Base-by-base conservation (phyloP, 2,888 invertebrate species). In the Parnassius orleans region DNA sequence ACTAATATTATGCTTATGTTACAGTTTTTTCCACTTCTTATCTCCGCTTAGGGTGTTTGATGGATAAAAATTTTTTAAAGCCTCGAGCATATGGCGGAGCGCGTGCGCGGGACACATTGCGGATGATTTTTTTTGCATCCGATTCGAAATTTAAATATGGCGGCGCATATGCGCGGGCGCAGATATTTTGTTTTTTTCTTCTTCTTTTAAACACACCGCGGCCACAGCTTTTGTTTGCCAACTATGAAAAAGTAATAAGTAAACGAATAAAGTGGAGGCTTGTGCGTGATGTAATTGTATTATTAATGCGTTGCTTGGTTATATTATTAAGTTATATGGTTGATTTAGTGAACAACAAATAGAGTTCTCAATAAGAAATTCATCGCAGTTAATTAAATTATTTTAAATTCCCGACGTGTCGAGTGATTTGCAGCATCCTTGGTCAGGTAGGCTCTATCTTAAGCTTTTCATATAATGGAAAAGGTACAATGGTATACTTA, bases 1-100 rank as follows among this genome's bases (percentile, higher is more conserved):
- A 83, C 86, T 87, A 89, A 90, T 89, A 86, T 90, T 88, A 88
- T 88, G 88, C 90, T 88, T 89, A 89, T 89, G 88, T 89, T 87
- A 84, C 85, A 65, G 81, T 84, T 90, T 90, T 88, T 76, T 70
- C 48, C 55, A 24, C 71, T 53, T 76, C 78, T 83, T 86, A 88
- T 87, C 88, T 86, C 73, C 75, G 67, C 74, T 74, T 68, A 72
- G 79, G 80, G 83, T 84, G 86, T 86, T 83, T 86, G 84, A 86
- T 88, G 84, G 81, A 73, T 79, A 72, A 72, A 71, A 57, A 53
- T 64, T 67, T 68, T 65, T 64, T 61, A 47, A 51, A 57, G 15
- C 65, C 60, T 63, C 60, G 65, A 66, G 73, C 89, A 88, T 86
- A 89, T 89, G 89, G 83, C 78, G 77, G 71, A 78, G 87, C 90